Evolutionary conservation across 2,888 invertebrate genomes (phyloP), one percentile per base, ranked within the genome.

Genomic region (Steromphala cineraria): DNA sequence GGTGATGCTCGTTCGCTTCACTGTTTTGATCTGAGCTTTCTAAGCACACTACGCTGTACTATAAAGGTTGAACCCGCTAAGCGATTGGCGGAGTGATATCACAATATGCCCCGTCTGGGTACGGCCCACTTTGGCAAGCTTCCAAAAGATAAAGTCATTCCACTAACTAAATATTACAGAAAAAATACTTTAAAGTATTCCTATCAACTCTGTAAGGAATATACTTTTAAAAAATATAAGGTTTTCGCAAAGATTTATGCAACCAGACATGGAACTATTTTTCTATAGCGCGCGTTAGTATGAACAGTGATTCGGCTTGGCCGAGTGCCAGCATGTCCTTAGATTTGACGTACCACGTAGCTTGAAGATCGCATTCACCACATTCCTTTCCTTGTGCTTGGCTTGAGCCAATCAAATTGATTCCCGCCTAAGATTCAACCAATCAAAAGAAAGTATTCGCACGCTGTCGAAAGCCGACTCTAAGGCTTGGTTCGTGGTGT

Each of bases 11-110:
- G 80, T 55, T 81, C 81, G 53, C 46, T 24, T 21, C 74, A 80
- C 81, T 85, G 82, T 85, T 85, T 81, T 82, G 82, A 79, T 85
- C 85, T 85, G 85, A 83, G 75, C 75, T 56, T 56, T 75, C 62
- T 80, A 62, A 71, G 46, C 21, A 53, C 56, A 79, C 71, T 53
- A 67, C 75, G 62, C 77, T 87, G 85, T 90, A 89, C 88, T 89
- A 88, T 87, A 86, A 89, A 87, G 86, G 87, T 88, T 87, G 85
- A 85, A 85, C 86, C 84, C 81, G 80, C 74, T 83, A 75, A 75
- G 80, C 84, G 85, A 84, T 83, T 84, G 80, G 79, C 84, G 82
- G 56, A 79, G 28, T 40, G 75, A 87, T 81, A 81, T 82, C 80
- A 87, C 85, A 83, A 82, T 80, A 84, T 81, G 86, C 87, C 83